A percentile compares a stretch with the other conserved stretches of the same genome.
Evolutionary conservation across 2,888 invertebrate species (phyloP).

Genomic region (Parnassius smintheus): DNA sequence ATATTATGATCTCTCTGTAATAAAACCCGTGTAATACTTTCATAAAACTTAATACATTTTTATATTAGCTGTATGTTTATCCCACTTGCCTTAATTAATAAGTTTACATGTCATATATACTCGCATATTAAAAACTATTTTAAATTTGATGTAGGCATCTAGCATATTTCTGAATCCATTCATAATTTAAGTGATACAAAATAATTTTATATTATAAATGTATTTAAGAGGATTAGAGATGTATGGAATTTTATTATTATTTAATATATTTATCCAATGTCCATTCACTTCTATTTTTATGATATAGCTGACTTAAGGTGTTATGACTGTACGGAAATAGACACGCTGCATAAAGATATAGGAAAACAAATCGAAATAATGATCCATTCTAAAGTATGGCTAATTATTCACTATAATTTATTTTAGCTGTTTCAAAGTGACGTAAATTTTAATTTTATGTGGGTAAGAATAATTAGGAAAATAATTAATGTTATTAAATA

Average conservation of each 20-base stretch:
- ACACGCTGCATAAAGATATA: slow-evolving; percentile 1
- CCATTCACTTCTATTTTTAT: slow-evolving; percentile 46
- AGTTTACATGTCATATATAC: slow-evolving; percentile 54
- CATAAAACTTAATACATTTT: slow-evolving; percentile 22
- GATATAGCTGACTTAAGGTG: slow-evolving; percentile 40
- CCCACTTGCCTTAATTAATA: slow-evolving; percentile 64
- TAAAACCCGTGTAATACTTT: slow-evolving; percentile 8
- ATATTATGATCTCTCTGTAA: slow-evolving; percentile 24
- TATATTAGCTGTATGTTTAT: slow-evolving; percentile 24
- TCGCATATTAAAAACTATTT: slow-evolving; percentile 54
- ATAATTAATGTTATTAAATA: slow-evolving; percentile 36
- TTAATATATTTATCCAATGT: slow-evolving; percentile 26
- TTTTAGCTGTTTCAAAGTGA: slow-evolving; percentile 1
- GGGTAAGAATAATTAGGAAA: slow-evolving; percentile 5
- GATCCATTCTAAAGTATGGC: slow-evolving; percentile 1
- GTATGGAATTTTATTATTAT: slow-evolving; percentile 11
- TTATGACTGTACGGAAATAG: slow-evolving; percentile 23
- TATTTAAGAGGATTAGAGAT: slow-evolving; percentile 31
- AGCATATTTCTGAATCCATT: slow-evolving; percentile 13
- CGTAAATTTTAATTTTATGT: slow-evolving; percentile 20
- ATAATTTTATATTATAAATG: slow-evolving; percentile 42
- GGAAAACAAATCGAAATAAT: not conserved
- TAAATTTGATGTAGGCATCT: slow-evolving; percentile 30
- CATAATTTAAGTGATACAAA: slow-evolving; percentile 18
- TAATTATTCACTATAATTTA: slow-evolving; percentile 5